These are phyloP conservation scores for Dolichomitus sp. DNA, from an alignment of 2,888 invertebrate species.

Conservation along the genomic window DNA sequence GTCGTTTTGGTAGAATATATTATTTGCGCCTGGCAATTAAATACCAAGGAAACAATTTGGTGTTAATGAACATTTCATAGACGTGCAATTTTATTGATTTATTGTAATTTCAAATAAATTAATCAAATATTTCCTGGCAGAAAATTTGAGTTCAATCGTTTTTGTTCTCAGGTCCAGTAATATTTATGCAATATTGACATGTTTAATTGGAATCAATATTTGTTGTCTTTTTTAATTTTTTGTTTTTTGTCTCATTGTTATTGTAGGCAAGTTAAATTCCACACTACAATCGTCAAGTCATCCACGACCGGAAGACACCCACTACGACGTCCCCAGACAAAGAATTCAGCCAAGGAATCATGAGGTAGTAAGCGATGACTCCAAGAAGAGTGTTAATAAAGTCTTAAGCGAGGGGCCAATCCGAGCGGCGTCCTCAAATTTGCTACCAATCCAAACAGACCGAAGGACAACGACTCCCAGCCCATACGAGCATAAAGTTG, in stretches of 20 bases:
- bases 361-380: constrained; percentile 5
- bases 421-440: not conserved
- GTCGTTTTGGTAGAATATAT: not conserved
- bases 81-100: not conserved
- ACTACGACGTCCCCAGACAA: constrained; percentile 66
- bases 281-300: not conserved
- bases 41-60: not conserved
- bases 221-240: no score
- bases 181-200: not conserved
- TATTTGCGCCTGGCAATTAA: not conserved
- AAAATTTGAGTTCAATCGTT: not conserved
- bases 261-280: not conserved
- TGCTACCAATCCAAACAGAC: not conserved
- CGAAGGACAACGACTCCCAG: not conserved
- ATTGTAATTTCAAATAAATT: not conserved
- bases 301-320: constrained; percentile 36
- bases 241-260: not conserved
- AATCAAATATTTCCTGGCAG: not conserved
- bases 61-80: not conserved
- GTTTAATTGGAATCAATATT: constrained; percentile 6
- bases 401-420: not conserved
- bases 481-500: not conserved
- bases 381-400: not conserved
- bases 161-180: not conserved
- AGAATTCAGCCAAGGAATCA: constrained; percentile 27